phyloP scores from a whole-genome alignment of 2,797 vertebrate genomes.

The Hoplostethus atlanticus region DNA sequence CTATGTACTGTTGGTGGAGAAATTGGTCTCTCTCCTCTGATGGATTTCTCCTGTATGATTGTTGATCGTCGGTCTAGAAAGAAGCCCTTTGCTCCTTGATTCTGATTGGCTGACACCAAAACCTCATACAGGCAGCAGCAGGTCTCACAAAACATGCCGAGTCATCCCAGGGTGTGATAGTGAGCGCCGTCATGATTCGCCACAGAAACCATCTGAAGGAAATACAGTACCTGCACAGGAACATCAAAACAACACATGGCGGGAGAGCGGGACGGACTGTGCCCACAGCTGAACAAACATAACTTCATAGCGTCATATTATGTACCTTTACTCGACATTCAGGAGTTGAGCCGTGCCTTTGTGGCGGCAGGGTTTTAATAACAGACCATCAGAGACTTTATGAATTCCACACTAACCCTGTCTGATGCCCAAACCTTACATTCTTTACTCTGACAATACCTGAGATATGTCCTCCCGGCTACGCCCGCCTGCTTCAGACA shows the following conservation, averaged over 20 bases:
- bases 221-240: slow-evolving; percentile 17
- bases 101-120: no score
- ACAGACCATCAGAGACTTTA: slow-evolving; percentile 32
- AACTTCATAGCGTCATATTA: slow-evolving; percentile 7
- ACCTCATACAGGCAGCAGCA: no score
- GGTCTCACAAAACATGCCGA: not conserved
- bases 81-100: no score
- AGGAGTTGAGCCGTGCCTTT: not conserved
- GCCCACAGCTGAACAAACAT: slow-evolving; percentile 41
- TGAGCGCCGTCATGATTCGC: no score
- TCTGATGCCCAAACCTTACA: slow-evolving; percentile 41
- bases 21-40: no score
- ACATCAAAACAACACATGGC: slow-evolving; percentile 1
- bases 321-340: slow-evolving; percentile 5
- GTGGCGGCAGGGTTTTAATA: slow-evolving; percentile 33
- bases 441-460: slow-evolving; percentile 33
- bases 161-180: slow-evolving; percentile 25
- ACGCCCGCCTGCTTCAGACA: slow-evolving; percentile 20
- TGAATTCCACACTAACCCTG: slow-evolving; percentile 52
- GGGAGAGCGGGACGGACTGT: not conserved
- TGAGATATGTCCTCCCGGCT: slow-evolving; percentile 47
- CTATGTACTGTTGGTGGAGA: no score
- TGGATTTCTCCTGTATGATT: no score
- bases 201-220: slow-evolving; percentile 5
- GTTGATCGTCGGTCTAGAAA: no score